Percentiles rank a stretch among this genome's conserved stretches.
phyloP scores from a whole-genome alignment of 2,888 invertebrate genomes.

The Phania funesta region DNA sequence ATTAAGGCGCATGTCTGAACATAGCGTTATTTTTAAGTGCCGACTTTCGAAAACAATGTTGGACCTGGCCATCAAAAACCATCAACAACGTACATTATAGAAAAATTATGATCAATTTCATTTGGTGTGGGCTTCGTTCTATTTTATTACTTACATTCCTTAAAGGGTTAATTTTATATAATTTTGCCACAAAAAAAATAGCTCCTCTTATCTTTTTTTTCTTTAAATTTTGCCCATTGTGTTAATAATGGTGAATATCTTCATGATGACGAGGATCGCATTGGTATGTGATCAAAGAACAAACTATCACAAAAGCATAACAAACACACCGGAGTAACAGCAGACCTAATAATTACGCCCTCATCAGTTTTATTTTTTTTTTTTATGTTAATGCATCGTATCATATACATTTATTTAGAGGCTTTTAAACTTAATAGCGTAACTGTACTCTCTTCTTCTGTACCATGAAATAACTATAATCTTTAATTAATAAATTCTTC shows the following conservation, averaged over 20 bases:
- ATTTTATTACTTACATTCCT: not conserved
- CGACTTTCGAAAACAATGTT: too few relatives aligned
- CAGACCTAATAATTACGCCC: slow-evolving; percentile 54
- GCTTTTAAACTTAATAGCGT: slow-evolving; percentile 24
- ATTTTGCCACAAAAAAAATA: not conserved
- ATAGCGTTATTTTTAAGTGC: too few relatives aligned
- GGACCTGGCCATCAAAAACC: too few relatives aligned
- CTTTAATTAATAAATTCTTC: slow-evolving; percentile 61
- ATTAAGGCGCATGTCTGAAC: too few relatives aligned
- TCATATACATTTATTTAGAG: not conserved
- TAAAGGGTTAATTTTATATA: slow-evolving; percentile 14
- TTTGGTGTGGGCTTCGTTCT: not conserved
- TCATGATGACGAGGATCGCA: slow-evolving; percentile 15
- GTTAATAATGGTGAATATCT: slow-evolving; percentile 54
- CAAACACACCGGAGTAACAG: not conserved
- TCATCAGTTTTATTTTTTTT: slow-evolving; percentile 24
- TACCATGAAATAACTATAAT: slow-evolving; percentile 39
- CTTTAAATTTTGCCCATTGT: slow-evolving; percentile 6
- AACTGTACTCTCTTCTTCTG: slow-evolving; percentile 56
- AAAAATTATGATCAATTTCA: not conserved
- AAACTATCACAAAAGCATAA: not conserved
- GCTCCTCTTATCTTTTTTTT: slow-evolving; percentile 1
- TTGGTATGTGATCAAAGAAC: slow-evolving; percentile 26
- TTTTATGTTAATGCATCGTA: slow-evolving; percentile 4
- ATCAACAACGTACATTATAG: too few relatives aligned